phyloP scores from a whole-genome alignment of 2,113 vertebrate genomes.

The Neolamprologus variostigma region DNA sequence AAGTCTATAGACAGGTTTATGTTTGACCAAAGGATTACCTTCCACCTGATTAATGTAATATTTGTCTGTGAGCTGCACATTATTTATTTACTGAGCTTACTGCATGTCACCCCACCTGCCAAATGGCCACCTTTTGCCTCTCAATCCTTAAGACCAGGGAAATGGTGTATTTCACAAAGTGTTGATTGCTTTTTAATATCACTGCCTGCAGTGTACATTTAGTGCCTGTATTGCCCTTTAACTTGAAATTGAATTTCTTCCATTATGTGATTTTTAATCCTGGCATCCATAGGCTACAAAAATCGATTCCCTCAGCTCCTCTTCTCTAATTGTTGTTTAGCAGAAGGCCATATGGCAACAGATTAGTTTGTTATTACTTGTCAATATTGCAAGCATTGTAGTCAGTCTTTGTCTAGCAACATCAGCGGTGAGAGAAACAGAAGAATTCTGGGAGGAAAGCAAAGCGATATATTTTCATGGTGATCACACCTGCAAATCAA shows the following conservation, averaged over 20 bases:
- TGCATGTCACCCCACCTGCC: not conserved
- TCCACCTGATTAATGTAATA: not conserved
- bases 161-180: conserved; percentile 51
- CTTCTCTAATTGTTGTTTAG: conserved; percentile 54
- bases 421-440: not conserved
- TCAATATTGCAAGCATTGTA: not conserved
- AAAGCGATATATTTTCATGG: not conserved
- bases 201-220: conserved; percentile 56
- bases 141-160: conserved; percentile 19
- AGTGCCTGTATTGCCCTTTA: conserved; percentile 67
- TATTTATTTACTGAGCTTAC: not conserved
- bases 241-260: conserved; percentile 70
- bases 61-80: not conserved
- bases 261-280: conserved; percentile 69
- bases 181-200: conserved; percentile 74
- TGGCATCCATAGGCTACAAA: conserved; percentile 47
- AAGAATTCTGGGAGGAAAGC: not conserved
- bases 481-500: not conserved
- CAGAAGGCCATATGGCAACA: conserved; percentile 30
- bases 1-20: not conserved
- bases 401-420: not conserved
- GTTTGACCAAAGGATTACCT: not conserved
- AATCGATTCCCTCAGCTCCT: conserved; percentile 50
- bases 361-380: conserved; percentile 31
- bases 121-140: not conserved